Evolutionary conservation across 2,888 invertebrate species (phyloP).

Genomic region (Agrochola circellaris): DNA sequence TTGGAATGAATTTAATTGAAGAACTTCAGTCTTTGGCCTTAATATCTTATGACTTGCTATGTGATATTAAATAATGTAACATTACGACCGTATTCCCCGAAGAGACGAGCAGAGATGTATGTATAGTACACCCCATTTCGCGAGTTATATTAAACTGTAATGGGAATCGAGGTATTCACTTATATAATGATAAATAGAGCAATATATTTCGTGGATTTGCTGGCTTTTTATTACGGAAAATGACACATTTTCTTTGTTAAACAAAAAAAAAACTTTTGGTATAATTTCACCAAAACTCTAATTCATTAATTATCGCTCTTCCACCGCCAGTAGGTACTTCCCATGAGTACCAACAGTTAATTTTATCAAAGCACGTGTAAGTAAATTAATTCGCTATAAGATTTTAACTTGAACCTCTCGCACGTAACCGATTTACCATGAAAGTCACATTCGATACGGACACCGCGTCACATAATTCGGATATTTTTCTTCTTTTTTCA

Average conservation of each 20-base stretch:
- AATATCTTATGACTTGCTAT: not conserved
- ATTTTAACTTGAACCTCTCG: constrained; percentile 30
- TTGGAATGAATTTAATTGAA: not conserved
- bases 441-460: constrained; percentile 46
- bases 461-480: constrained; percentile 6
- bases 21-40: not conserved
- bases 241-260: not conserved
- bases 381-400: constrained; percentile 43
- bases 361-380: constrained; percentile 54
- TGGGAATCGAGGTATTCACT: not conserved
- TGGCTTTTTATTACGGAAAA: not conserved
- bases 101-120: too few relatives aligned
- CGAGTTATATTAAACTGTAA: not conserved
- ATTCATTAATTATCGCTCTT: not conserved
- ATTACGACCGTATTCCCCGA: not conserved
- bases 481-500: constrained; percentile 19
- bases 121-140: not conserved
- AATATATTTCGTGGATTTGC: too few relatives aligned
- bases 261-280: not conserved
- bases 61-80: not conserved
- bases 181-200: not conserved
- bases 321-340: not conserved
- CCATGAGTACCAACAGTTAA: constrained; percentile 6
- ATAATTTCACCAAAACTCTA: not conserved
- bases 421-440: constrained; percentile 57